phyloP scores from a whole-genome alignment of 2,888 invertebrate species.

The Celastrina argiolus region DNA sequence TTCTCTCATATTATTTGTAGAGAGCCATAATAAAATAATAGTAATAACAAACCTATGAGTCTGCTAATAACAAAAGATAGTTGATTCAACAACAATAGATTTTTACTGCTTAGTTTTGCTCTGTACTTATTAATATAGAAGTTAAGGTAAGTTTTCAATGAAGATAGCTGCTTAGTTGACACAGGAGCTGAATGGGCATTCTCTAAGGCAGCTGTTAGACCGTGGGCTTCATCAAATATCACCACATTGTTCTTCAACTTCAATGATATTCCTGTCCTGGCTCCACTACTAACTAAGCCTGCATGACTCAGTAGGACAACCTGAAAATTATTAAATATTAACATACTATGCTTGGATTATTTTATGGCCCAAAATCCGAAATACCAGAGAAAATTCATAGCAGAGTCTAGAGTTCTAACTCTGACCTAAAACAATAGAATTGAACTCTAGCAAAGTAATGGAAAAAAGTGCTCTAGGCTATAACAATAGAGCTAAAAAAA shows the following conservation, averaged over 20 bases:
- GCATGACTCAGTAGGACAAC: constrained; percentile 67
- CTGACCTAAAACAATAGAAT: too few species aligned
- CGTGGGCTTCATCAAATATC: constrained; percentile 98
- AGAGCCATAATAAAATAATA: not conserved
- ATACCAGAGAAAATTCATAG: too few species aligned
- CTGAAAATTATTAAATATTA: constrained; percentile 42
- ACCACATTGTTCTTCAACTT: constrained; percentile 84
- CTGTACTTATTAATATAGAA: constrained; percentile 86
- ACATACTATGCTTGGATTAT: too few species aligned
- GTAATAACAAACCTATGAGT: constrained; percentile 42
- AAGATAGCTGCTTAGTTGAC: constrained; percentile 80
- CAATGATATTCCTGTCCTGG: constrained; percentile 60
- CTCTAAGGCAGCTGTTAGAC: constrained; percentile 92
- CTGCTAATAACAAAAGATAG: constrained; percentile 86
- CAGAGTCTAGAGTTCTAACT: too few species aligned
- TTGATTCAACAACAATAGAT: constrained; percentile 89
- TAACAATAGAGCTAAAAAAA: too few species aligned
- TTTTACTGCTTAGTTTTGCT: constrained; percentile 85
- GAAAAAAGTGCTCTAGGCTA: too few species aligned
- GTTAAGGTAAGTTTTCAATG: constrained; percentile 81
- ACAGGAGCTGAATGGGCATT: constrained; percentile 90
- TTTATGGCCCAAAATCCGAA: too few species aligned
- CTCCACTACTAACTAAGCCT: constrained; percentile 64
- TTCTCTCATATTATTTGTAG: too few species aligned
- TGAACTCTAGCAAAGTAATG: too few species aligned